Percentiles rank a stretch among this genome's conserved stretches.
Conservation (phyloP, 2,888 invertebrate genomes). For the Silvanus unidentatus region DNA sequence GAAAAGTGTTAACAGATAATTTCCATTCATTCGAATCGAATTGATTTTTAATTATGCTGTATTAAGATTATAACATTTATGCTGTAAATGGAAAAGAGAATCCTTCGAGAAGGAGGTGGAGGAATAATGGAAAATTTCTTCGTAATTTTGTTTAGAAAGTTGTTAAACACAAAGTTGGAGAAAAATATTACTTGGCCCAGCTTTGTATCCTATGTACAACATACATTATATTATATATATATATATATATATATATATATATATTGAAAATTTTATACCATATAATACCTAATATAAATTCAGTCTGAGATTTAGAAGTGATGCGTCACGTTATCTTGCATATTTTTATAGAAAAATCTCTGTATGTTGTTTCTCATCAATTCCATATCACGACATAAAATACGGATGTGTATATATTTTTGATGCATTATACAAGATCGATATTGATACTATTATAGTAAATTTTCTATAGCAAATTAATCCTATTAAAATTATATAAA, state of each 20-base stretch:
- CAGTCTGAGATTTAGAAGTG: slow-evolving; percentile 12
- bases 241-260: neutral
- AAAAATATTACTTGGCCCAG: slow-evolving; percentile 14
- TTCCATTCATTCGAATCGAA: too few species aligned
- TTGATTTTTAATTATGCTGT: too few species aligned
- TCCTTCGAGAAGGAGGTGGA: too few species aligned
- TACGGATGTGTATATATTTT: too few species aligned
- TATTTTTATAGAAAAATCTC: slow-evolving; percentile 13
- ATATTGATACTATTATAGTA: neutral
- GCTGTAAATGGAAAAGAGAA: too few species aligned
- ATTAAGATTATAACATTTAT: too few species aligned
- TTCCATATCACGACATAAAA: slow-evolving; percentile 16
- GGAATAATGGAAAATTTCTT: too few species aligned
- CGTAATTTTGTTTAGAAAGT: neutral
- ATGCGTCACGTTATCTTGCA: slow-evolving; percentile 13
- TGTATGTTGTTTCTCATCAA: slow-evolving; percentile 14
- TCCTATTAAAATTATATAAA: too few species aligned
- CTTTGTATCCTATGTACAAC: too few species aligned
- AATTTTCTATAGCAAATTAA: neutral
- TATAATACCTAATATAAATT: slow-evolving; percentile 21
- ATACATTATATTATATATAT: neutral
- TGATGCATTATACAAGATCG: too few species aligned
- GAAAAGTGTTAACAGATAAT: too few species aligned
- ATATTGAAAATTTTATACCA: slow-evolving; percentile 4
- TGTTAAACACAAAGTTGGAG: slow-evolving; percentile 16